These are phyloP conservation scores for Gymnorhina tibicen DNA, from an alignment of 2,113 vertebrate genomes.

Conservation along the genomic window DNA sequence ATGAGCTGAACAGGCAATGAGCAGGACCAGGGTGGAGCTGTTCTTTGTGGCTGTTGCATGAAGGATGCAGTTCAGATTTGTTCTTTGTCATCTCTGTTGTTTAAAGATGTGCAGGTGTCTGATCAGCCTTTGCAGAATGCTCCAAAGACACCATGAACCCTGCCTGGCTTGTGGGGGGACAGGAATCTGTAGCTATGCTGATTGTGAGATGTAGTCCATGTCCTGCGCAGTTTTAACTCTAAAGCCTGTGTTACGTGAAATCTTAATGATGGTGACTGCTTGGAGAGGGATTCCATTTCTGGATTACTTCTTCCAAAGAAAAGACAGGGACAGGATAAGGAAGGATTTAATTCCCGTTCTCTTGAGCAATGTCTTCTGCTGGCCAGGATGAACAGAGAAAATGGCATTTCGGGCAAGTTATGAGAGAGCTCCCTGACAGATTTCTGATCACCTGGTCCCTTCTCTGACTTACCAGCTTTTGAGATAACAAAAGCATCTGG, in stretches of 20 bases:
- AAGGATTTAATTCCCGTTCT: background rate
- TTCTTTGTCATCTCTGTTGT: accelerated
- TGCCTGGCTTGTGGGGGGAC: background rate
- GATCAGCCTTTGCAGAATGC: background rate
- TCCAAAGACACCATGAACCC: background rate
- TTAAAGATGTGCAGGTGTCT: background rate
- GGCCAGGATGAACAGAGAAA: background rate
- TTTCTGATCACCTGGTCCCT: background rate
- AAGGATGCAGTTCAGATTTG: background rate
- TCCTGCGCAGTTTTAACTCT: background rate
- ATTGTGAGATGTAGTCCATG: background rate
- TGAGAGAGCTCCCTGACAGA: background rate
- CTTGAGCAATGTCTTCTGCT: background rate
- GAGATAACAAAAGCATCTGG: background rate
- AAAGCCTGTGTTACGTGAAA: background rate
- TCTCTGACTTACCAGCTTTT: background rate
- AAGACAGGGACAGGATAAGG: background rate
- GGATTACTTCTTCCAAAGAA: background rate
- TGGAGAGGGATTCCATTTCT: background rate
- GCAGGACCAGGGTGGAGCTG: background rate
- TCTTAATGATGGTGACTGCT: background rate
- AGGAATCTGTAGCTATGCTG: background rate
- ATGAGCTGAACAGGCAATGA: background rate
- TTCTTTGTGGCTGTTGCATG: background rate
- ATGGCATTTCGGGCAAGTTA: background rate